Conservation (phyloP, 2,797 vertebrate species). For the Clarias pachynema region DNA sequence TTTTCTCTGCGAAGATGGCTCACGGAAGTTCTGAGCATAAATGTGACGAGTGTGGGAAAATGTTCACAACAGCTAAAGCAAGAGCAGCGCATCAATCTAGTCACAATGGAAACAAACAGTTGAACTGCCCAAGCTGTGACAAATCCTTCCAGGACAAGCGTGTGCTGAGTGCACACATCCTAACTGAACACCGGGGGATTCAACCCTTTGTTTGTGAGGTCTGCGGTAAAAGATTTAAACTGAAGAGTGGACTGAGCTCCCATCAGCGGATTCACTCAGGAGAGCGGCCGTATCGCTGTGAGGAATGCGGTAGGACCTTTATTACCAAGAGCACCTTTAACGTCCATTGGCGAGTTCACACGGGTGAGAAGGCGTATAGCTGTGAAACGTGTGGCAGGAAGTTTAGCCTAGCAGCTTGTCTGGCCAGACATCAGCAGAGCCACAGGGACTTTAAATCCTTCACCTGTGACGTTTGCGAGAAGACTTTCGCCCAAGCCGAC, state of each 20-base stretch:
- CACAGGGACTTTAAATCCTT: constrained; percentile 59
- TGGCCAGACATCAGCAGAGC: constrained; percentile 60
- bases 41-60: constrained; percentile 22
- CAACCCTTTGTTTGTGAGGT: constrained; percentile 57
- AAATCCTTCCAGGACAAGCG: constrained; percentile 54
- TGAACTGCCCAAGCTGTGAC: constrained; percentile 42
- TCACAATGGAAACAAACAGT: background rate
- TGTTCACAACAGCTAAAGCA: background rate
- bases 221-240: constrained; percentile 63
- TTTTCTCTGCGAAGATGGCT: constrained; percentile 6
- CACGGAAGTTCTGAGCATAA: constrained; percentile 2
- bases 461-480: constrained; percentile 52
- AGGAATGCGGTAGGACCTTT: constrained; percentile 59
- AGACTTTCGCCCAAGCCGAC: constrained; percentile 61
- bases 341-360: constrained; percentile 64
- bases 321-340: constrained; percentile 56
- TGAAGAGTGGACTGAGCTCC: constrained; percentile 57
- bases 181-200: constrained; percentile 57
- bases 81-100: background rate
- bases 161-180: constrained; percentile 58
- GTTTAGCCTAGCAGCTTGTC: constrained; percentile 63
- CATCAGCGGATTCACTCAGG: constrained; percentile 54
- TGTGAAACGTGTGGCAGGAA: constrained; percentile 63
- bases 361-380: constrained; percentile 61
- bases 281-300: constrained; percentile 47